phyloP scores from a whole-genome alignment of 2,113 vertebrate species.

The Reinhardtius hippoglossoides region DNA sequence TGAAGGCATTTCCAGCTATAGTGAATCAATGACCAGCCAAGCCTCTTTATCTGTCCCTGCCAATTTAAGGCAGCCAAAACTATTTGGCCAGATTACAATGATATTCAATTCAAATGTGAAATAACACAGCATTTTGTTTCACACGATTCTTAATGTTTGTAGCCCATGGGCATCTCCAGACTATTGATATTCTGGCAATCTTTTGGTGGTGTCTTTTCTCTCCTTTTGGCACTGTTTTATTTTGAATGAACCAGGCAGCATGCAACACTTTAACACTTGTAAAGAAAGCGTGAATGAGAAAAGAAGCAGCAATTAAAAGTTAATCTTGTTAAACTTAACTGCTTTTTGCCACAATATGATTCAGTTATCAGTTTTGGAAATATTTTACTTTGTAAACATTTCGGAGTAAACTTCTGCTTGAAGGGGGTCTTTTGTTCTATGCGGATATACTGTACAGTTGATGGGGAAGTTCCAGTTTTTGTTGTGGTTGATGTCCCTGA shows the following conservation, averaged over 20 bases:
- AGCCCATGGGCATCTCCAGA: neutral
- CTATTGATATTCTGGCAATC: too few relatives aligned
- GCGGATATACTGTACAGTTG: conserved; percentile 26
- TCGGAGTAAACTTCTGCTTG: neutral
- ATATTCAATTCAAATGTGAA: neutral
- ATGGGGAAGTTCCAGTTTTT: conserved; percentile 49
- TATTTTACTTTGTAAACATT: neutral
- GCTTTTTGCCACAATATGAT: neutral
- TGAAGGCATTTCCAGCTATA: conserved; percentile 38
- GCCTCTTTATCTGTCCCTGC: neutral
- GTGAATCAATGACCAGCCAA: conserved; percentile 16
- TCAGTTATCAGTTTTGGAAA: neutral
- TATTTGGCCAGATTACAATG: conserved; percentile 6
- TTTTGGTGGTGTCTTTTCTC: neutral
- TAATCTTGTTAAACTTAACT: neutral
- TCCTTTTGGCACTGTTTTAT: neutral
- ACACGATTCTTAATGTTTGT: neutral
- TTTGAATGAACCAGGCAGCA: neutral
- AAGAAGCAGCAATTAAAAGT: neutral
- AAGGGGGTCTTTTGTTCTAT: conserved; percentile 49
- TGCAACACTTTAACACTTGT: neutral
- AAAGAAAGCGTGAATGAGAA: neutral
- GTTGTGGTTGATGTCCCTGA: conserved; percentile 60
- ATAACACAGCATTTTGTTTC: neutral
- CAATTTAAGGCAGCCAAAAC: neutral